Conservation (phyloP, 1,140 invertebrate genomes). For the Meloidogyne exigua region DNA sequence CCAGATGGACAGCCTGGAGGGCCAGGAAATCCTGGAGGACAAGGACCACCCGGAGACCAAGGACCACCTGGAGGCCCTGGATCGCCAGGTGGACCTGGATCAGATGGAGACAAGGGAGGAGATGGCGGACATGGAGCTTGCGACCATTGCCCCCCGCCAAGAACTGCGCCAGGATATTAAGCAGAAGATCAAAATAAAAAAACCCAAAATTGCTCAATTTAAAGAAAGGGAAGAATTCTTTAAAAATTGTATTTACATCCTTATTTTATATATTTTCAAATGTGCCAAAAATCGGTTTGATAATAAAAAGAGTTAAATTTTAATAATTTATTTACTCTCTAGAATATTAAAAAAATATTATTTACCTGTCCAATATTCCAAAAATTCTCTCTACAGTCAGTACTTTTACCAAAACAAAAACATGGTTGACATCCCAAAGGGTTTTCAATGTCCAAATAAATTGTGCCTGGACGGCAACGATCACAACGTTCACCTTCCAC, state of each 20-base stretch:
- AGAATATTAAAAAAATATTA: background rate
- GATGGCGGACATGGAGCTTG: slow-evolving; percentile 44
- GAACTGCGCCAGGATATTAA: slow-evolving; percentile 36
- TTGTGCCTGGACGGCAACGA: slow-evolving; percentile 79
- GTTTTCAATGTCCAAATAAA: slow-evolving; percentile 75
- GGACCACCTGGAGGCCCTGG: slow-evolving; percentile 35
- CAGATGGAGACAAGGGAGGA: slow-evolving; percentile 7
- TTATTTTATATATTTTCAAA: background rate
- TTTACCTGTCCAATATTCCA: slow-evolving; percentile 70
- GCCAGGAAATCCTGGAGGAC: slow-evolving; percentile 23
- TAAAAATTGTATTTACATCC: background rate
- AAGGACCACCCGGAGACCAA: slow-evolving; percentile 27
- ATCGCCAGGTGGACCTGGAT: slow-evolving; percentile 17
- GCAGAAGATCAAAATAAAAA: background rate
- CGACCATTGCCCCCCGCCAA: slow-evolving; percentile 43
- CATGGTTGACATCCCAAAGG: slow-evolving; percentile 80
- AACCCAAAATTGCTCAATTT: background rate
- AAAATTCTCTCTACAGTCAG: slow-evolving; percentile 71
- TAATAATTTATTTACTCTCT: too few relatives aligned
- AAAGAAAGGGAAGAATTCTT: background rate
- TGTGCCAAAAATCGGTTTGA: background rate
- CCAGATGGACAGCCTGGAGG: slow-evolving; percentile 27
- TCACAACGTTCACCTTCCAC: slow-evolving; percentile 61
- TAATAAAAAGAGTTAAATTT: too few relatives aligned
- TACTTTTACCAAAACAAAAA: slow-evolving; percentile 84